phyloP scores from a whole-genome alignment of 2,888 invertebrate species.

The Gryllus longicercus region DNA sequence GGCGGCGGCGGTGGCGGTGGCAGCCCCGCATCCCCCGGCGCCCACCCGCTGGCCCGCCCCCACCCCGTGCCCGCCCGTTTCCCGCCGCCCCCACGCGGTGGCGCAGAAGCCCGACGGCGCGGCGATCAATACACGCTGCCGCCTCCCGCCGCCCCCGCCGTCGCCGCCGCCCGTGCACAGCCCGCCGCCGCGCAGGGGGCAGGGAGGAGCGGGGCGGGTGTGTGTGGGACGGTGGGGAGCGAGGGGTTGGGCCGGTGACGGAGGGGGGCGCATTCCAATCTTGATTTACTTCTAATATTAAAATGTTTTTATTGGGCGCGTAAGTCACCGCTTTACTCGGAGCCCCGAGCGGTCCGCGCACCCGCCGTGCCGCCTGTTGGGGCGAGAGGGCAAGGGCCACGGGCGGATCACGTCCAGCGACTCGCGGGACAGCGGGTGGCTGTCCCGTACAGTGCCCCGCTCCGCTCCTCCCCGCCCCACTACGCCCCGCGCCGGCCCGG shows the following conservation, averaged over 20 bases:
- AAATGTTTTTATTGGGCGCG: constrained; percentile 4
- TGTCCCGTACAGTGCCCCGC: no score
- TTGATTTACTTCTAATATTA: constrained; percentile 17
- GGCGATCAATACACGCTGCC: constrained; percentile 17
- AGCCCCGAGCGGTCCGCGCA: not conserved
- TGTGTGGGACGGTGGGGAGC: no score
- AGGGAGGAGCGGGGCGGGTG: no score
- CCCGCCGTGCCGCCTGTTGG: not conserved
- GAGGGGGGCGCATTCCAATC: not conserved
- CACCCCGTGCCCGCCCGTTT: no score
- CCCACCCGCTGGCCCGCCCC: not conserved
- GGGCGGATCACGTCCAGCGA: not conserved
- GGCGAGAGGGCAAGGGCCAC: not conserved
- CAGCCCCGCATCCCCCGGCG: not conserved
- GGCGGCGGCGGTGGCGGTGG: not conserved
- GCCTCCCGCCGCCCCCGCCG: not conserved
- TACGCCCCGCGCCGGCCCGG: no score
- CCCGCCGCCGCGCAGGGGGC: not conserved
- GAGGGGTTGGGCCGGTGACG: no score
- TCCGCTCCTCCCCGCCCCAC: no score
- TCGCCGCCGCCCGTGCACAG: not conserved
- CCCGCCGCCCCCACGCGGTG: not conserved
- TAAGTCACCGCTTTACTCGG: not conserved
- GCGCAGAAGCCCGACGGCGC: constrained; percentile 17
- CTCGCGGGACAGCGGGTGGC: not conserved